phyloP scores from a whole-genome alignment of 1,140 invertebrate species.

The Drosophila auraria region DNA sequence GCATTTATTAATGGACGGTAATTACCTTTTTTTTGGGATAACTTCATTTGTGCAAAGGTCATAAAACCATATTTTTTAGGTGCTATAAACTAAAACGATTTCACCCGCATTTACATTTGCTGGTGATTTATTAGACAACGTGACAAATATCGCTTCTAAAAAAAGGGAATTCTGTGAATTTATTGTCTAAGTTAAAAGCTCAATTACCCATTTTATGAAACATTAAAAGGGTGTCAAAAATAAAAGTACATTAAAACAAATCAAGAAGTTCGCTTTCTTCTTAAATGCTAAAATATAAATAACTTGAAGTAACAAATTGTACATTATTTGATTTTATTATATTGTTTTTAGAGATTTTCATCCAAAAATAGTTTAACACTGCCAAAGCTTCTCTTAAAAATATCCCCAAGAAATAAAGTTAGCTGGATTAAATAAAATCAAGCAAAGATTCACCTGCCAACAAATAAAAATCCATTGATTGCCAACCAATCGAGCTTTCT shows the following conservation, averaged over 20 bases:
- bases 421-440: no score
- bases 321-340: no score
- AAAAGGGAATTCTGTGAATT: background rate
- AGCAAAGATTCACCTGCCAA: background rate
- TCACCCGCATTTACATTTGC: background rate
- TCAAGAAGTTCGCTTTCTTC: background rate
- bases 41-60: conserved; percentile 3
- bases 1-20: conserved; percentile 42
- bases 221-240: background rate
- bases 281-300: background rate
- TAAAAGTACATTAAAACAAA: background rate
- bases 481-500: conserved; percentile 5
- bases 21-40: conserved; percentile 31
- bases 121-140: conserved; percentile 7
- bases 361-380: no score
- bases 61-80: conserved; percentile 27
- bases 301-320: no score
- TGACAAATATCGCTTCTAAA: background rate
- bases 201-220: background rate
- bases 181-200: conserved; percentile 14
- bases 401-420: background rate
- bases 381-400: background rate
- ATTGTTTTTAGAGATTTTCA: no score
- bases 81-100: background rate
- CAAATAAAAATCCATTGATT: conserved; percentile 50